Evolutionary conservation across 1,140 invertebrate species (phyloP).

Genomic region (Tyrophagus putrescentiae): DNA sequence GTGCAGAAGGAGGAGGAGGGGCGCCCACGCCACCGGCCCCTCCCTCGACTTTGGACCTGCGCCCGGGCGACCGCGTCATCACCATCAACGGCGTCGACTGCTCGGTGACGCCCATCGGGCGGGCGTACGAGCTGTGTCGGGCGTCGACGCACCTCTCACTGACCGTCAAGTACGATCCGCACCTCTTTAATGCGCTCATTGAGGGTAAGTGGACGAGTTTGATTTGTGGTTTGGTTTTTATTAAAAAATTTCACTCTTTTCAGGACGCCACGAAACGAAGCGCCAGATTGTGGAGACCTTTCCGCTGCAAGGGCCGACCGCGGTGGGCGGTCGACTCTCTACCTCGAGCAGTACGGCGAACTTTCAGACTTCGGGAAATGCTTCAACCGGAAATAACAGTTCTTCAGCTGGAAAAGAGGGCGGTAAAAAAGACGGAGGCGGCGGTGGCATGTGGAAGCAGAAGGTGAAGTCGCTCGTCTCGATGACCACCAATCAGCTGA

Average conservation of each 20-base stretch:
- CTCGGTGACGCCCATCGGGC: constrained; percentile 70
- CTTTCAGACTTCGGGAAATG: background rate
- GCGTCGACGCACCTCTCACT: constrained; percentile 90
- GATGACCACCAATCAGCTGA: constrained; percentile 6
- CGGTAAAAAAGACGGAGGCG: constrained; percentile 1
- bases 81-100: constrained; percentile 96
- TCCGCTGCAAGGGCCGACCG: no score
- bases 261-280: constrained; percentile 8
- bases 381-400: background rate
- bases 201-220: constrained; percentile 9
- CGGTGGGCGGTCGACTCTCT: constrained; percentile 3
- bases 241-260: background rate
- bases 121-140: constrained; percentile 77
- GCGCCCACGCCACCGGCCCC: background rate
- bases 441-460: background rate
- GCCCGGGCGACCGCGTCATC: constrained; percentile 87
- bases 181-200: constrained; percentile 15
- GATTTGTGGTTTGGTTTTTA: background rate
- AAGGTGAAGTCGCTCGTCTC: constrained; percentile 9
- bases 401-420: background rate
- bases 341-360: background rate
- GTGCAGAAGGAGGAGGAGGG: background rate
- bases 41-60: constrained; percentile 40
- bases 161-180: constrained; percentile 81
- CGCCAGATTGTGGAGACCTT: constrained; percentile 16